Conservation (phyloP, 2,888 invertebrate genomes). For the Yponomeuta malinellus region DNA sequence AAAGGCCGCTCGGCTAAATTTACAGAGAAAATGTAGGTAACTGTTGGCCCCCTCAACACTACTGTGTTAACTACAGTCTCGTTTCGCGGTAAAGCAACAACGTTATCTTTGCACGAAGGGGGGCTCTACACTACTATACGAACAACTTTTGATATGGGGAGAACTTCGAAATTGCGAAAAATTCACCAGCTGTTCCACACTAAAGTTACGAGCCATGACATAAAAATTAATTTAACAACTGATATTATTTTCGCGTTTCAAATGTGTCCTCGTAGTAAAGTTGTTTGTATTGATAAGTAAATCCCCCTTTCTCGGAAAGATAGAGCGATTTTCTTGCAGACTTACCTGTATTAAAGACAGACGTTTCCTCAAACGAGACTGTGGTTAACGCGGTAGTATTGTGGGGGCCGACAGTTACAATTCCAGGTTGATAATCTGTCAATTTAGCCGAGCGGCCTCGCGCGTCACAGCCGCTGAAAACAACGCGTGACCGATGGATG, state of each 20-base stretch:
- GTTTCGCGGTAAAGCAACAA: neutral
- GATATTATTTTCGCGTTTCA: too few species aligned
- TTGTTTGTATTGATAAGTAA: too few species aligned
- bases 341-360: neutral
- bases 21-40: neutral
- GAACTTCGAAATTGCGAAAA: too few species aligned
- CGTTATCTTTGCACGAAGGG: too few species aligned
- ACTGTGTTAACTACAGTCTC: neutral
- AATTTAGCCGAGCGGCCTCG: slow-evolving; percentile 8
- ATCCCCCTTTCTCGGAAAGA: neutral
- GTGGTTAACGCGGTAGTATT: neutral
- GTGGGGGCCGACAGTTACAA: neutral
- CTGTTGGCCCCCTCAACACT: neutral
- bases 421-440: slow-evolving; percentile 9
- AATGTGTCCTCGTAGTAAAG: too few species aligned
- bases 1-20: slow-evolving; percentile 7
- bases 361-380: neutral
- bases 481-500: slow-evolving; percentile 3
- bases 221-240: too few species aligned
- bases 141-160: too few species aligned
- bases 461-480: neutral
- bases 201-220: too few species aligned
- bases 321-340: neutral
- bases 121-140: too few species aligned
- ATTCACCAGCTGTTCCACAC: too few species aligned